Base-by-base conservation (phyloP, 2,113 vertebrate species). In the Brienomyrus brachyistius region DNA sequence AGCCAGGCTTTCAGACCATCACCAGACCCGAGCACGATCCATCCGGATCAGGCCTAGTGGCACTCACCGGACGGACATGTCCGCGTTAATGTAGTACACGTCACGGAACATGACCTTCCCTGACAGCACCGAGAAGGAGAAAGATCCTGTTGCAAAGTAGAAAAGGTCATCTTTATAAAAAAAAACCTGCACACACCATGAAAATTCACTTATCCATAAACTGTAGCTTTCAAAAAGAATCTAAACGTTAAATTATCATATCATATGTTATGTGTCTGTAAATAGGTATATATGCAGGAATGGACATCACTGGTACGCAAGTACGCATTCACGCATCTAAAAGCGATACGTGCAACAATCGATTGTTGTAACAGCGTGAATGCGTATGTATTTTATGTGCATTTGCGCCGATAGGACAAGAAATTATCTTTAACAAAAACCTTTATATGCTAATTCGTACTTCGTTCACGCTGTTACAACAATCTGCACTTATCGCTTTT, bases 61-160 rank as follows among this genome's bases (percentile, higher is more conserved):
- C 4, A n/a, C 89, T 94, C 96, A 99, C 98, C 98, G 98, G 95
- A 99, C 97, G 86, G 98, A 99, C 98, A 99, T 97, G 94, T 99
- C 98, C 93, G 98, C 96, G 91, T 98, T 98, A 94, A 99, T 99
- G 92, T 96, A 99, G 95, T 99, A 99, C 91, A 99, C 98, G 91
- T 99, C 98, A 86, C 98, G 96, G 94, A 99, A 98, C 98, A 99
- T 99, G 94, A 99, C 94, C 95, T 99, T 99, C 91, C 98, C 98
- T 52, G 98, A 99, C 83, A 99, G 97, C 91, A 99, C 98, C 56
- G 98, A 99, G 93, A 99, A 99, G 0, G 98, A 99, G 91, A 99
- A 99, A 23, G 98, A 99, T 91, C 98, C 98, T 99, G 93, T 59
- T 56, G 85, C 74, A 51, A 35, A 87, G 52, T 90, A 11, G 88